Base-by-base conservation (phyloP, 2,113 vertebrate species). In the Synchiropus splendidus region DNA sequence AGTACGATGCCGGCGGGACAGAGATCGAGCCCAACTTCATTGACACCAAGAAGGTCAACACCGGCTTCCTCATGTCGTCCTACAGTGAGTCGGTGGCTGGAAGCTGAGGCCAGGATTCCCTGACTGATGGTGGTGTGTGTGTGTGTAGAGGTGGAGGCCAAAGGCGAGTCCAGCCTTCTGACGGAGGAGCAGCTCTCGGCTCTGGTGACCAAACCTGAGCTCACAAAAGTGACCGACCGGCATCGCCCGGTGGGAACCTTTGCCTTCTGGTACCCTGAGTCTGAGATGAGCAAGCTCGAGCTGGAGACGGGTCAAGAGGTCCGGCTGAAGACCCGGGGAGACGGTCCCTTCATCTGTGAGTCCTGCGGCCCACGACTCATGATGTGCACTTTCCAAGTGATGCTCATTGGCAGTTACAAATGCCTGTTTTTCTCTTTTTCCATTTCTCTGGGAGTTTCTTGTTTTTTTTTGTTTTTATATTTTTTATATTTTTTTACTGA, bases 11-110 rank as follows among this genome's bases (percentile, higher is more conserved):
- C 38, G 74, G 74, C 5, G 89, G 90, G 16, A 85, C 84, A 5
- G 91, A 94, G 64, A 74, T 89, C 0, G 90, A 92, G 58, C 89
- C 90, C 1, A 90, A 92, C 64, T 92, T 92, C 74, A 89, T 87
- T 8, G 77, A 87, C 42, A 88, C 84, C 54, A 82, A 55, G 58
- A 92, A 89, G 64, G 88, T 92, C 72, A 91, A 89, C 81, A 92
- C 88, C 0, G 90, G 91, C 59, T 87, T 81, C 79, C 89, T 94
- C 16, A 79, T 89, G 87, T 91, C 90, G 1, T 92, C 90, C 27
- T 92, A 86, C 84, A 89, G 91, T 92, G 79, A 82, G 91, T 89
- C 16, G 17, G 15, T 38, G 5, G 10, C 17, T 15, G 2, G 2
- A 37, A 16, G 3, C 5, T 14, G 16, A 18, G 6, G 4, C 4